These are phyloP conservation scores for Eptesicus fuscus DNA, from an alignment of 2,113 vertebrate genomes.

Conservation along the genomic window DNA sequence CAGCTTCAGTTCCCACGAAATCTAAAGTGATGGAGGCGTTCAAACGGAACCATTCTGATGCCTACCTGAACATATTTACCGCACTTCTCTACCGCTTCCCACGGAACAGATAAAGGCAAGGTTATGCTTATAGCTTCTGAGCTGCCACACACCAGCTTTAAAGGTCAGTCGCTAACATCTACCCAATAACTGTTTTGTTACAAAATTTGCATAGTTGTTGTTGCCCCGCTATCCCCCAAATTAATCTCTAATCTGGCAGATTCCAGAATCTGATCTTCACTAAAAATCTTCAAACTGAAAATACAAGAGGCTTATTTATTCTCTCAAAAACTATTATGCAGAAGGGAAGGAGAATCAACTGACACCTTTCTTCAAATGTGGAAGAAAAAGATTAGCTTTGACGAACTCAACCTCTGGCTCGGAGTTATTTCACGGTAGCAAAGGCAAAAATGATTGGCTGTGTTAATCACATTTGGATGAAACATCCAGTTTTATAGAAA, in stretches of 20 bases:
- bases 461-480: conserved; percentile 44
- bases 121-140: not conserved
- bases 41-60: not conserved
- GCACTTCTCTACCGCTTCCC: not conserved
- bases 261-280: not conserved
- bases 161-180: not conserved
- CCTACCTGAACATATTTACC: not conserved
- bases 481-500: conserved; percentile 48
- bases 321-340: not conserved
- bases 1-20: not conserved
- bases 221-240: not conserved
- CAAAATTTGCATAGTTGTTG: not conserved
- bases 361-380: not conserved
- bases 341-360: conserved; percentile 16
- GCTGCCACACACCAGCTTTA: not conserved
- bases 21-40: not conserved
- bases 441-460: conserved; percentile 17
- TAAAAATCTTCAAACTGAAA: not conserved
- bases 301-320: conserved; percentile 22
- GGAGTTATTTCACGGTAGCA: conserved; percentile 27
- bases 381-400: conserved; percentile 25
- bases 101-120: not conserved
- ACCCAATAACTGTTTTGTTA: not conserved
- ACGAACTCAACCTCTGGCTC: not conserved
- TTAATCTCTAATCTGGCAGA: not conserved